Evolutionary conservation across 1,140 invertebrate species (phyloP).

Genomic region (Drosophila bifasciata): DNA sequence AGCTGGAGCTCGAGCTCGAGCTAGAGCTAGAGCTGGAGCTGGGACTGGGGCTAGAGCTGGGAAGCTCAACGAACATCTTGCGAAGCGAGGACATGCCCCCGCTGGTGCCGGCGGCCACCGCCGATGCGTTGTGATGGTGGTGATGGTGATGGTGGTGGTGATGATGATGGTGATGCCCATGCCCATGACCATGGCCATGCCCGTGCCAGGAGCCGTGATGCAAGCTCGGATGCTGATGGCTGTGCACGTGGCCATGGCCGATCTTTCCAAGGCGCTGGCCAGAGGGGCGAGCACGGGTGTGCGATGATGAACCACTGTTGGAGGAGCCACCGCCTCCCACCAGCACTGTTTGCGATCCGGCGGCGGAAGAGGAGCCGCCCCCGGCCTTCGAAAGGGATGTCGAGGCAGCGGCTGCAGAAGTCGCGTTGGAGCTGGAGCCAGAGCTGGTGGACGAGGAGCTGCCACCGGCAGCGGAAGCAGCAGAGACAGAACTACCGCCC

Average conservation of each 20-base stretch:
- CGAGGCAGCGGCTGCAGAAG: conserved; percentile 1
- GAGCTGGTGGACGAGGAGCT: not conserved
- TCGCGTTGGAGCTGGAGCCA: conserved; percentile 1
- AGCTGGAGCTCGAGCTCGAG: conserved; percentile 59
- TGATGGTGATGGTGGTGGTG: conserved; percentile 52
- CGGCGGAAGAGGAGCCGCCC: not conserved
- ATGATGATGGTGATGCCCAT: conserved; percentile 54
- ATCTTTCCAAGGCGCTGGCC: conserved; percentile 49
- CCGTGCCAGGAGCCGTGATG: conserved; percentile 46
- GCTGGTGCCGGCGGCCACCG: conserved; percentile 50
- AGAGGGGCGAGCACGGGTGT: conserved; percentile 43
- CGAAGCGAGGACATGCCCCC: conserved; percentile 37
- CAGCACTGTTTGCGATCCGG: not conserved
- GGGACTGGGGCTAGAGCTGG: conserved; percentile 7
- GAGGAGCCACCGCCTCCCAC: not conserved
- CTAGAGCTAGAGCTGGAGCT: conserved; percentile 20
- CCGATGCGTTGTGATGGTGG: conserved; percentile 45
- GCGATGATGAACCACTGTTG: conserved; percentile 13
- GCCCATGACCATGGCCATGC: conserved; percentile 19
- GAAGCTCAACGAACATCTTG: conserved; percentile 35
- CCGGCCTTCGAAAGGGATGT: not conserved
- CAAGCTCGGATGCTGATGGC: conserved; percentile 73
- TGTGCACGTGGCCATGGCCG: conserved; percentile 67
- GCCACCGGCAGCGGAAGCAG: conserved; percentile 1
- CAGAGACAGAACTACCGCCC: conserved; percentile 16